These are phyloP conservation scores for Centropus unirufus DNA, from an alignment of 2,113 vertebrate species.

Conservation along the genomic window DNA sequence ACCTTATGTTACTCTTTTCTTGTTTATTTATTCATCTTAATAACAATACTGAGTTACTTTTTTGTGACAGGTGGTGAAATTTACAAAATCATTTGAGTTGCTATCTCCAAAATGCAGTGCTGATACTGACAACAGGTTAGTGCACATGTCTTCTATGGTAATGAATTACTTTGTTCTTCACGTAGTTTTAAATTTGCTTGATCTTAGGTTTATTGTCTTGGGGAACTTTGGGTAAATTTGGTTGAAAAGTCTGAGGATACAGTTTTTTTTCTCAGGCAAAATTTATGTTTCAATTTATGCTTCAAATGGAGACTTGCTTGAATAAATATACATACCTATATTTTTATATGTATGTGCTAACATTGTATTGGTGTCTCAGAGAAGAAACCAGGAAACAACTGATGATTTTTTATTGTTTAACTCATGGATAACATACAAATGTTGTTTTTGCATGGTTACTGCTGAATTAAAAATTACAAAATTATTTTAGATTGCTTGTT, in stretches of 20 bases:
- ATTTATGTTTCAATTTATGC: not conserved
- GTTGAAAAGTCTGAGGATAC: not conserved
- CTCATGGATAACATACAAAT: not conserved
- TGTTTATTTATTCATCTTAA: not conserved
- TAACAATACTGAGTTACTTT: constrained; percentile 3
- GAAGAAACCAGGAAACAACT: not conserved
- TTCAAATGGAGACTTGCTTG: not conserved
- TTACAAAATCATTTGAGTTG: constrained; percentile 98
- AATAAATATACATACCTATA: fast-evolving
- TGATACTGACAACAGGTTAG: constrained; percentile 93
- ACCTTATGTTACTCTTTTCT: not conserved
- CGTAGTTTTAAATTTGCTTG: not conserved
- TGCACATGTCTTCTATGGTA: not conserved
- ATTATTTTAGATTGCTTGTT: not conserved
- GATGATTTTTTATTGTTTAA: not conserved
- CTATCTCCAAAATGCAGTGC: constrained; percentile 98
- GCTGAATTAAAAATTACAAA: not conserved
- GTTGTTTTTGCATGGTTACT: not conserved
- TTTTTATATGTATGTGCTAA: not conserved
- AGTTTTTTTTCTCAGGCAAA: not conserved
- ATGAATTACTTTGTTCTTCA: not conserved
- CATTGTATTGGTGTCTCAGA: not conserved
- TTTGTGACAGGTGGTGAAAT: constrained; percentile 93
- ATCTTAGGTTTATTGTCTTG: not conserved
- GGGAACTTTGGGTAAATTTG: not conserved